Percentiles rank a stretch among this genome's conserved stretches.
phyloP scores from a whole-genome alignment of 2,888 invertebrate genomes.

The Neoitamus cyanurus region DNA sequence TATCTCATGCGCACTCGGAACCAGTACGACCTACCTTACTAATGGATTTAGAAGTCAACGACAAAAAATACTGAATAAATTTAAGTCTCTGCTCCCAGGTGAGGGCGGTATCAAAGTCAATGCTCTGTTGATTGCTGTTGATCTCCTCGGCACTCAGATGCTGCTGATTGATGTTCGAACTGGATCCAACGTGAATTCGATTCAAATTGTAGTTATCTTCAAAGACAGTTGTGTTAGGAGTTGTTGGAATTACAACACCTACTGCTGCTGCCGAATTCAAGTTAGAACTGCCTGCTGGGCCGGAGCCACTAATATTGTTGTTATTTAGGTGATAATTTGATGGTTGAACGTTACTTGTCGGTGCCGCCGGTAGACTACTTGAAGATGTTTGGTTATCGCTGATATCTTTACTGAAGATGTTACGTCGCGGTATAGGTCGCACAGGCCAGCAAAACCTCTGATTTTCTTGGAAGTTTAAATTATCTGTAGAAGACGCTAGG shows the following conservation, averaged over 20 bases:
- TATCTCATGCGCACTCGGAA: not conserved
- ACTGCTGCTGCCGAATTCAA: slow-evolving; percentile 56
- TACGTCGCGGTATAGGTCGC: slow-evolving; percentile 62
- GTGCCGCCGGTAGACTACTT: slow-evolving; percentile 46
- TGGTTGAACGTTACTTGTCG: slow-evolving; percentile 39
- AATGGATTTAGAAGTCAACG: slow-evolving; percentile 52
- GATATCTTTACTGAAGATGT: slow-evolving; percentile 49
- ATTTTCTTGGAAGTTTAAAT: slow-evolving; percentile 59
- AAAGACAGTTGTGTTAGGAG: slow-evolving; percentile 55
- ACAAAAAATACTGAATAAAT: slow-evolving; percentile 55
- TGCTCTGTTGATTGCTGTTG: slow-evolving; percentile 17
- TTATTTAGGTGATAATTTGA: slow-evolving; percentile 44
- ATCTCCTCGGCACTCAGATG: slow-evolving; percentile 9
- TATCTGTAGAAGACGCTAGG: not conserved
- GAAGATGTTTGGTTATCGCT: slow-evolving; percentile 40
- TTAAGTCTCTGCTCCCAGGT: slow-evolving; percentile 52
- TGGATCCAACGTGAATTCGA: slow-evolving; percentile 59
- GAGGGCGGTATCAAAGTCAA: slow-evolving; percentile 47
- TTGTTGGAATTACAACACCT: slow-evolving; percentile 63
- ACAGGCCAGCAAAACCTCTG: slow-evolving; percentile 65
- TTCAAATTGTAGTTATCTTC: slow-evolving; percentile 46
- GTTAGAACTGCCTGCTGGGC: slow-evolving; percentile 24
- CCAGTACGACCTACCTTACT: slow-evolving; percentile 11
- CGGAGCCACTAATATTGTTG: not conserved
- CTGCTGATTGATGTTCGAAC: slow-evolving; percentile 58